phyloP scores from a whole-genome alignment of 2,113 vertebrate species.

The Lophotis ruficrista region DNA sequence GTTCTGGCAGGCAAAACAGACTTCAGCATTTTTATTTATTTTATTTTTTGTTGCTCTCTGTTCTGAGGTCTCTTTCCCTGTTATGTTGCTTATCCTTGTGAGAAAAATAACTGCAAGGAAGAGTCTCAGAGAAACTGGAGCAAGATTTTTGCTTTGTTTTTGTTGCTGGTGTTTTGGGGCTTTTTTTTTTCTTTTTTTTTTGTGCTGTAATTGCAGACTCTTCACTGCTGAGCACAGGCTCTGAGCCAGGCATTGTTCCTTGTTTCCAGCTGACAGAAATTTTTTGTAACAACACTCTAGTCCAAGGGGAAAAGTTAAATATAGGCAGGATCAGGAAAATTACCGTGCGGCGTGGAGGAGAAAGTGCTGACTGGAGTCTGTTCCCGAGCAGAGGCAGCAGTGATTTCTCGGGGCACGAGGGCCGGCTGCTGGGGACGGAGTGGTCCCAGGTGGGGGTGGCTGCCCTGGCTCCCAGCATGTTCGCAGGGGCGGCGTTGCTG shows the following conservation, averaged over 20 bases:
- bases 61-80: not conserved
- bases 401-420: fast-evolving
- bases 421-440: not conserved
- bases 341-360: not conserved
- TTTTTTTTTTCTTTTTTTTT: not conserved
- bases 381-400: not conserved
- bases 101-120: not conserved
- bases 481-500: fast-evolving
- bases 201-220: constrained; percentile 36
- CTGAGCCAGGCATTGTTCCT: constrained; percentile 9
- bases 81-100: not conserved
- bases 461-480: not conserved
- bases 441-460: too few relatives aligned
- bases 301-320: constrained; percentile 52
- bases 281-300: not conserved
- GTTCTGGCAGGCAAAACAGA: not conserved
- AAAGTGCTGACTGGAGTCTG: constrained; percentile 18
- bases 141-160: not conserved
- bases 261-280: constrained; percentile 31
- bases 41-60: not conserved
- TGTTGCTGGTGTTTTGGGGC: not conserved
- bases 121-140: constrained; percentile 3
- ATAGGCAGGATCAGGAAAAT: constrained; percentile 18
- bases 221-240: not conserved
- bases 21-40: not conserved